Evolutionary conservation across 1,140 invertebrate species (phyloP).

Genomic region (Hermetia illucens): DNA sequence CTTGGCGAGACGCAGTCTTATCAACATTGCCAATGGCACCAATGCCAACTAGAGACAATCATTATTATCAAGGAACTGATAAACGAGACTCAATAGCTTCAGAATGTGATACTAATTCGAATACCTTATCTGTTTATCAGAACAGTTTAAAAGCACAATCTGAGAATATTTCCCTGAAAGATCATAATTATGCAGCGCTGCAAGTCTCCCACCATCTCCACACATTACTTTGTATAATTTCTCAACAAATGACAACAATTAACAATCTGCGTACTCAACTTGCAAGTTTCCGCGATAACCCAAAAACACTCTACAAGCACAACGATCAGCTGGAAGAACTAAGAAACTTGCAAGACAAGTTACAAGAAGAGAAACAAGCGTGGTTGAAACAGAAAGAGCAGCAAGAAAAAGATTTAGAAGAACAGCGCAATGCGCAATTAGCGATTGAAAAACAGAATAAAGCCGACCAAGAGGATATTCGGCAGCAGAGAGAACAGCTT

Average conservation of each 20-base stretch:
- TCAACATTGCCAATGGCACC: constrained; percentile 5
- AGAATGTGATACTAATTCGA: constrained; percentile 10
- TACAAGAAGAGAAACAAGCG: constrained; percentile 64
- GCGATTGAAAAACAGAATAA: constrained; percentile 45
- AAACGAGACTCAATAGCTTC: constrained; percentile 32
- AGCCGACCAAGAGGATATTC: constrained; percentile 66
- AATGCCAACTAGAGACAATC: constrained; percentile 1
- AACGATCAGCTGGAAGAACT: constrained; percentile 61
- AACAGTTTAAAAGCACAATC: neutral
- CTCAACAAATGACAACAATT: constrained; percentile 72
- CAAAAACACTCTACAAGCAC: constrained; percentile 42
- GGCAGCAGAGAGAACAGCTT: constrained; percentile 71
- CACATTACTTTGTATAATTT: constrained; percentile 67
- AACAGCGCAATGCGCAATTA: constrained; percentile 38
- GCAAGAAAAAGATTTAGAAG: constrained; percentile 49
- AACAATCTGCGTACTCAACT: constrained; percentile 55
- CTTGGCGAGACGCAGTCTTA: constrained; percentile 13
- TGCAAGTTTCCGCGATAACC: constrained; percentile 35
- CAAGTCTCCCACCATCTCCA: constrained; percentile 69
- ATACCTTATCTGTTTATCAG: constrained; percentile 3
- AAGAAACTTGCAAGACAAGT: constrained; percentile 54
- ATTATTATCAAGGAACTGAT: constrained; percentile 26
- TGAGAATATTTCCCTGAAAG: constrained; percentile 24
- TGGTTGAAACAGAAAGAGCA: constrained; percentile 50
- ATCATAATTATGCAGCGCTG: constrained; percentile 55